Percentiles rank a stretch among this genome's conserved stretches.
phyloP scores from a whole-genome alignment of 53 echinoderm and acorn worm genomes.

The Hippasteria phrygiana region DNA sequence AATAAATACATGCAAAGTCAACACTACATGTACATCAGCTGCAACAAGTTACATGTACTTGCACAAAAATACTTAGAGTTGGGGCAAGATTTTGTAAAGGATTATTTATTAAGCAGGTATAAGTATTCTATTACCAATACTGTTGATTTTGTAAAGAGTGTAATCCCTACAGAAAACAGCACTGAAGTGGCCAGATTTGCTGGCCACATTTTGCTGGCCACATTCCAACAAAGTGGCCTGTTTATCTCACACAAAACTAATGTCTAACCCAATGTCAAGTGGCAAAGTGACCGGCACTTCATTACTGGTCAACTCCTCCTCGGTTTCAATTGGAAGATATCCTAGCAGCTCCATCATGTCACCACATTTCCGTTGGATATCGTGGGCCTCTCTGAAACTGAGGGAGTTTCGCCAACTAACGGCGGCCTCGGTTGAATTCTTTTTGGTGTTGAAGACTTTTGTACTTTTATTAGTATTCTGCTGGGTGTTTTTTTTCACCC shows the following conservation, averaged over 20 bases:
- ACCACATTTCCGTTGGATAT: conserved; percentile 74
- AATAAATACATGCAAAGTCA: too few relatives aligned
- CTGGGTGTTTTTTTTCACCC: conserved; percentile 83
- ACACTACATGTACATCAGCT: too few relatives aligned
- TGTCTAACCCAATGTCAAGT: conserved; percentile 60
- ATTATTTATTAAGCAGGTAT: too few relatives aligned
- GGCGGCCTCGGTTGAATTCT: conserved; percentile 83
- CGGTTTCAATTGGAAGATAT: conserved; percentile 58
- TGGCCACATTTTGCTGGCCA: too few relatives aligned
- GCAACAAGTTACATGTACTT: too few relatives aligned
- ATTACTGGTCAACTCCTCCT: conserved; percentile 55
- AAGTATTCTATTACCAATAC: too few relatives aligned
- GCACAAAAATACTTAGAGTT: too few relatives aligned
- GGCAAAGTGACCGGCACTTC: conserved; percentile 58
- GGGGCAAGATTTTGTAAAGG: too few relatives aligned
- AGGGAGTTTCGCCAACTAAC: conserved; percentile 75
- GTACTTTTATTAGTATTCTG: conserved; percentile 47
- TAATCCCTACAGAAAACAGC: too few relatives aligned
- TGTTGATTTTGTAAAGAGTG: too few relatives aligned
- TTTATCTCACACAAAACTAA: conserved; percentile 37
- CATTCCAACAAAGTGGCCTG: too few relatives aligned
- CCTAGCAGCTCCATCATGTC: conserved; percentile 83
- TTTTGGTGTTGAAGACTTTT: conserved; percentile 80
- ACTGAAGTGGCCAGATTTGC: too few relatives aligned
- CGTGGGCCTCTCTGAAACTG: conserved; percentile 67